Evolutionary conservation across 2,888 invertebrate species (phyloP), one percentile per base, ranked within the genome.

Genomic region (Miltochrista miniata): DNA sequence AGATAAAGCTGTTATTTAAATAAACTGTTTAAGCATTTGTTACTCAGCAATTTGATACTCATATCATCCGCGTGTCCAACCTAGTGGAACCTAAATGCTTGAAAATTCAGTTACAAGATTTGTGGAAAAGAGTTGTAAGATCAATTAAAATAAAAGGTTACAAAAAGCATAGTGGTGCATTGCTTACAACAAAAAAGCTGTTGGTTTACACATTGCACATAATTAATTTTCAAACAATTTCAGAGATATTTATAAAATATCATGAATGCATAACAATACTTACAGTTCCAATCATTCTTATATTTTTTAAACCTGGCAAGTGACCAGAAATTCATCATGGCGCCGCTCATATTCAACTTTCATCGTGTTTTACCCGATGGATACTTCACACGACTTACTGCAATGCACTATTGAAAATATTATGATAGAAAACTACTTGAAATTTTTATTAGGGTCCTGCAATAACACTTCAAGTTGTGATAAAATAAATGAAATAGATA

Each of bases 211-310:
- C n/a, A n/a, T n/a, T n/a, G n/a, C n/a, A n/a, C n/a, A n/a, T n/a
- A n/a, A n/a, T n/a, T n/a, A n/a, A n/a, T n/a, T n/a, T n/a, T n/a
- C n/a, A n/a, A n/a, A n/a, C n/a, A n/a, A n/a, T n/a, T n/a, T n/a
- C n/a, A n/a, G n/a, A n/a, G n/a, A 31, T 10, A 10, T 9, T 8
- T 10, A 9, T 31, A 42, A 46, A 18, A 48, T 38, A 24, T 18
- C 18, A 10, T 14, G 18, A 36, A 30, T 29, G 46, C 15, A n/a
- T 18, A 7, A 24, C 12, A 31, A 7, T 12, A 73, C 74, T 74
- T 5, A 75, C 72, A 73, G 14, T 59, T 67, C 73, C 72, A 75
- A 54, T 73, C 71, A 33, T 48, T 71, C 53, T 73, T 71, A 41
- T 74, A 73, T 31, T 54, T 70, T 53, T 67, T 61, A 54, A 73